Percentiles rank a stretch among this genome's conserved stretches.
phyloP scores from a whole-genome alignment of 2,888 invertebrate genomes.

The Esperia sulphurella region DNA sequence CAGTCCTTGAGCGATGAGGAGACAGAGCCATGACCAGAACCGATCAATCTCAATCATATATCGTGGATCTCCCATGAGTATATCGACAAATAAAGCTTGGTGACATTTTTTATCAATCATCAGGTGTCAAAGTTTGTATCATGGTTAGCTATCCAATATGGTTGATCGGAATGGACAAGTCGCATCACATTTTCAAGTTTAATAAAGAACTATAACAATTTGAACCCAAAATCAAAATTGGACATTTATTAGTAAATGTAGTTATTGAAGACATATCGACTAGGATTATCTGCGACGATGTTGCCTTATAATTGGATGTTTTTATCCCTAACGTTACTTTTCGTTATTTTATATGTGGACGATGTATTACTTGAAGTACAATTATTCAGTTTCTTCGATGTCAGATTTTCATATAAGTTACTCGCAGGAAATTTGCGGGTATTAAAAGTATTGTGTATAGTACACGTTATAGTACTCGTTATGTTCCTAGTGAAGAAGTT shows the following conservation, averaged over 20 bases:
- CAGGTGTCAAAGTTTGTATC: too few relatives aligned
- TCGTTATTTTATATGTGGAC: not conserved
- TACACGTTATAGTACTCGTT: too few relatives aligned
- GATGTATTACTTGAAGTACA: not conserved
- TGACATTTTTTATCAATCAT: not conserved
- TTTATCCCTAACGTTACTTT: not conserved
- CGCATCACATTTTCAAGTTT: too few relatives aligned
- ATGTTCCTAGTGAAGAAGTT: conserved; percentile 10
- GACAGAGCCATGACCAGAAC: conserved; percentile 44
- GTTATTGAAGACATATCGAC: too few relatives aligned
- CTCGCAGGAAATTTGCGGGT: conserved; percentile 17
- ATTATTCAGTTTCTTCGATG: not conserved
- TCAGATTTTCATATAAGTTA: not conserved
- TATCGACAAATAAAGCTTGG: conserved; percentile 21
- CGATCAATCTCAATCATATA: conserved; percentile 34
- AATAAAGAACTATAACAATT: too few relatives aligned
- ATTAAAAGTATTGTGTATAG: conserved; percentile 29
- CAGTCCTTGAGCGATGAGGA: conserved; percentile 36
- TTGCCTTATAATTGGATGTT: not conserved
- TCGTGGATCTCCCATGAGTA: conserved; percentile 70
- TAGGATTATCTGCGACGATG: not conserved
- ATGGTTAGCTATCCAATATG: too few relatives aligned
- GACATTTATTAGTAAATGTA: too few relatives aligned
- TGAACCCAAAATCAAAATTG: too few relatives aligned
- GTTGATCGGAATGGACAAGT: not conserved